phyloP scores from a whole-genome alignment of 1,140 invertebrate species.

The Harpegnathos saltator region DNA sequence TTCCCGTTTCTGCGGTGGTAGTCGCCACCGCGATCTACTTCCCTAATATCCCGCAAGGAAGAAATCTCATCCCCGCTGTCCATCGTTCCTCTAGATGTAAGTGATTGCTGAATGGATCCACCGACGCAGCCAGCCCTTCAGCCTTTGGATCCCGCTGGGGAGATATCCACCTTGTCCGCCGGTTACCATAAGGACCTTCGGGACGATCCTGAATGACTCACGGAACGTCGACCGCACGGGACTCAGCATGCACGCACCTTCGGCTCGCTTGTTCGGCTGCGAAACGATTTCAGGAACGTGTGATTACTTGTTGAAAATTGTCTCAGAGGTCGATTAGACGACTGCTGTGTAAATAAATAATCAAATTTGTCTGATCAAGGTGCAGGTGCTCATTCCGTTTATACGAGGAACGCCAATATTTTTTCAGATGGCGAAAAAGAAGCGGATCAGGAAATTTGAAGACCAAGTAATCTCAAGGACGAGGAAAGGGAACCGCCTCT shows the following conservation, averaged over 20 bases:
- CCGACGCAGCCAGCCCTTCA: constrained; percentile 83
- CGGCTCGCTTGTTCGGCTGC: constrained; percentile 66
- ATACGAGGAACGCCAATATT: no score
- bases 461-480: no score
- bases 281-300: constrained; percentile 10
- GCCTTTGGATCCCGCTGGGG: constrained; percentile 79
- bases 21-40: constrained; percentile 8
- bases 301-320: not conserved
- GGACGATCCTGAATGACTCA: constrained; percentile 65
- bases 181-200: constrained; percentile 82
- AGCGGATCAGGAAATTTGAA: no score
- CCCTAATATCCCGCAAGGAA: constrained; percentile 54
- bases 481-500: no score
- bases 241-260: constrained; percentile 79
- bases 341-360: no score
- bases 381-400: no score
- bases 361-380: no score
- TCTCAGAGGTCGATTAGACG: no score
- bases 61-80: constrained; percentile 73
- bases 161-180: constrained; percentile 69
- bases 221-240: constrained; percentile 60
- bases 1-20: not conserved
- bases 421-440: no score
- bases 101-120: constrained; percentile 80
- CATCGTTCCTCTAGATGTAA: constrained; percentile 81